Conservation (phyloP, 2,797 vertebrate genomes). For the Phalloptychus januarius region DNA sequence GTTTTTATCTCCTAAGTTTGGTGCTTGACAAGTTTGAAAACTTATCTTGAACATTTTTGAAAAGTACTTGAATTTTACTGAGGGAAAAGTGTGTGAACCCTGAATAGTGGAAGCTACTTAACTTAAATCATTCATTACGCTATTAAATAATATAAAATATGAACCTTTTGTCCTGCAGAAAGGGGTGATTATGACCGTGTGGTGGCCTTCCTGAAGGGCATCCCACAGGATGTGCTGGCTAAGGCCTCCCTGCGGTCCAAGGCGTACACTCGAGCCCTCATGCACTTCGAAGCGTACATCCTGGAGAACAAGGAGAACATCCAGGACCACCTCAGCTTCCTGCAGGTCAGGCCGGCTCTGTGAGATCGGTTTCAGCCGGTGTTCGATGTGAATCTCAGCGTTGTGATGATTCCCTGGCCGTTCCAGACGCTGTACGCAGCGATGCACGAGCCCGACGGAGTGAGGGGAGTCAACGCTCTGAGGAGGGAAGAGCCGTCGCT, state of each 20-base stretch:
- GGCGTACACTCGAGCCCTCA: slow-evolving; percentile 96
- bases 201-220: slow-evolving; percentile 90
- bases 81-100: too few relatives aligned
- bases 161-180: slow-evolving; percentile 60
- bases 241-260: slow-evolving; percentile 94
- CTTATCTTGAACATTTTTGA: too few relatives aligned
- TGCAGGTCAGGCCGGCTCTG: slow-evolving; percentile 84
- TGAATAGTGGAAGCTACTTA: too few relatives aligned
- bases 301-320: slow-evolving; percentile 94
- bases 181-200: slow-evolving; percentile 90
- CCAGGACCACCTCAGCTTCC: slow-evolving; percentile 95
- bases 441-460: slow-evolving; percentile 97
- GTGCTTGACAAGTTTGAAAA: too few relatives aligned
- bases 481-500: slow-evolving; percentile 93
- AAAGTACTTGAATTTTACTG: too few relatives aligned
- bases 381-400: neutral
- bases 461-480: slow-evolving; percentile 93
- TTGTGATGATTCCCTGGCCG: slow-evolving; percentile 7
- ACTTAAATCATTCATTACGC: neutral
- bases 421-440: slow-evolving; percentile 89
- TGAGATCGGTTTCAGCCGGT: neutral
- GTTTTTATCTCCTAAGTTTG: too few relatives aligned
- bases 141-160: neutral
- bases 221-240: slow-evolving; percentile 93
- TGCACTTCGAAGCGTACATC: slow-evolving; percentile 98